Conservation (phyloP, 2,797 vertebrate species). For the Gambusia yucatana region DNA sequence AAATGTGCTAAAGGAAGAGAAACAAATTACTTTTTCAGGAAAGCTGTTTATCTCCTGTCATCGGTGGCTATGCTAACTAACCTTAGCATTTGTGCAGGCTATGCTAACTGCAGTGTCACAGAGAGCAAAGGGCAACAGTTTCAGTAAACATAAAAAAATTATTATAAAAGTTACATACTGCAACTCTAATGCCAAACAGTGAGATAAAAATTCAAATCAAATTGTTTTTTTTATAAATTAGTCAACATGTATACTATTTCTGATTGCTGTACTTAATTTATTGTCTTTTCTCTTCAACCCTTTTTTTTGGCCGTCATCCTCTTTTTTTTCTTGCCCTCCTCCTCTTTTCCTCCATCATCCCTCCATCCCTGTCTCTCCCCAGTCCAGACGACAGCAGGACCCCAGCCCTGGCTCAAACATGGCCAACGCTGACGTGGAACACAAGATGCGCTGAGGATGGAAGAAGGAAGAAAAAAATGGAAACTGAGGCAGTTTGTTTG, state of each 20-base stretch:
- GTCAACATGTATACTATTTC: not conserved
- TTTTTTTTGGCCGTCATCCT: not conserved
- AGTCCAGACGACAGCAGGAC: conserved; percentile 99
- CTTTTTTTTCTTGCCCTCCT: not conserved
- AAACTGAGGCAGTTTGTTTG: conserved; percentile 27
- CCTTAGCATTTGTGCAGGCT: too few species aligned
- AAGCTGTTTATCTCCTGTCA: too few species aligned
- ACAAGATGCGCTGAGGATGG: conserved; percentile 90
- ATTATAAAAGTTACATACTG: too few species aligned
- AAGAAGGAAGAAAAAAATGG: conserved; percentile 48
- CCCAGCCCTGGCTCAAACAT: conserved; percentile 94
- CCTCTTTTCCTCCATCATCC: conserved; percentile 30
- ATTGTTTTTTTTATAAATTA: not conserved
- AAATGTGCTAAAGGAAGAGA: too few species aligned
- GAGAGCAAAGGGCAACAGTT: too few species aligned
- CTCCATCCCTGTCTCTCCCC: conserved; percentile 68
- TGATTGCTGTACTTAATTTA: conserved; percentile 58
- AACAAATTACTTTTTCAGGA: too few species aligned
- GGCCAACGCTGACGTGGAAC: conserved; percentile 89
- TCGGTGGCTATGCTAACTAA: too few species aligned
- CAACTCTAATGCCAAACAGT: not conserved
- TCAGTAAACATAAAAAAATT: too few species aligned
- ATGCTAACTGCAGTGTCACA: too few species aligned
- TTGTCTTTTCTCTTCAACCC: conserved; percentile 38
- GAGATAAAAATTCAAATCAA: not conserved